Conservation (phyloP, 2,797 vertebrate genomes). For the Naso thynnoides region DNA sequence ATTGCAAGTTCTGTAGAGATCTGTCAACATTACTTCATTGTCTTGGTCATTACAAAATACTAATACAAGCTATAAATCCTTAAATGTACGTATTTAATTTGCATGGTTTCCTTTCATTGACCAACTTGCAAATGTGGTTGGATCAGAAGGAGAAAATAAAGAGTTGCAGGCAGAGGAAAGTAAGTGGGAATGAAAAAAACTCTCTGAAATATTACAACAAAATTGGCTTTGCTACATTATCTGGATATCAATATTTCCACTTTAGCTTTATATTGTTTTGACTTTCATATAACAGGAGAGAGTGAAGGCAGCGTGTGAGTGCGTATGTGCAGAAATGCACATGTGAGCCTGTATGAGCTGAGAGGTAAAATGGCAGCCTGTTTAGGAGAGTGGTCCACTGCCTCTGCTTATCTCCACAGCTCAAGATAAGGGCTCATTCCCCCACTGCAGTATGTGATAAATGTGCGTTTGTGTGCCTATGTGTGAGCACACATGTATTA, state of each 20-base stretch:
- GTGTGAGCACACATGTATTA: slow-evolving; percentile 34
- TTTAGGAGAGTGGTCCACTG: slow-evolving; percentile 55
- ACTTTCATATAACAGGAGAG: slow-evolving; percentile 42
- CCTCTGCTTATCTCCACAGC: slow-evolving; percentile 80
- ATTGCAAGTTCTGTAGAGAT: neutral
- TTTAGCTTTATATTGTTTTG: slow-evolving; percentile 53
- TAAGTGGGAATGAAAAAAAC: slow-evolving; percentile 22
- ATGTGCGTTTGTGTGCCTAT: slow-evolving; percentile 54
- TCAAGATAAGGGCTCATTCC: slow-evolving; percentile 79
- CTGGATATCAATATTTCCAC: slow-evolving; percentile 40
- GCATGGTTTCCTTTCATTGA: slow-evolving; percentile 5
- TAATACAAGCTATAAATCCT: slow-evolving; percentile 13
- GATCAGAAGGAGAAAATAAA: slow-evolving; percentile 5
- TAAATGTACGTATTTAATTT: slow-evolving; percentile 9
- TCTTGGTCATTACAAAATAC: neutral
- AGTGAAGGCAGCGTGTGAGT: slow-evolving; percentile 17
- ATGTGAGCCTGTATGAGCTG: slow-evolving; percentile 29
- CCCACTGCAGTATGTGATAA: slow-evolving; percentile 66
- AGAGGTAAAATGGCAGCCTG: slow-evolving; percentile 60
- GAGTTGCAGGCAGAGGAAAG: neutral
- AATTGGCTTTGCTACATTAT: slow-evolving; percentile 23
- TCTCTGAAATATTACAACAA: slow-evolving; percentile 31
- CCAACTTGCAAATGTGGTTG: neutral
- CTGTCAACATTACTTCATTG: neutral
- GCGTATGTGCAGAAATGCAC: slow-evolving; percentile 9